phyloP scores from a whole-genome alignment of 2,888 invertebrate species.

The Cetonia aurata region DNA sequence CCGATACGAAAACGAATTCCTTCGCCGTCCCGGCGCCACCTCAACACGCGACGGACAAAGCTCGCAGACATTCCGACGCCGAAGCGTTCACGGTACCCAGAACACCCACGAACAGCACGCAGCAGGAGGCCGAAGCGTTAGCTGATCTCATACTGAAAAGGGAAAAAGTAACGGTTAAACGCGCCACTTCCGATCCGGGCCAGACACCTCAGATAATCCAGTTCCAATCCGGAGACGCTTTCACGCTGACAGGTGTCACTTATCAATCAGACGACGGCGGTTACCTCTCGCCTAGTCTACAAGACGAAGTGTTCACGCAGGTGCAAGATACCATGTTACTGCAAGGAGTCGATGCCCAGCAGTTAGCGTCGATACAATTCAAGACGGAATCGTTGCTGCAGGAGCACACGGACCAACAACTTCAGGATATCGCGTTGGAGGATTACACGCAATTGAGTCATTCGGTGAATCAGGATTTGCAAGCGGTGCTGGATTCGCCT shows the following conservation, averaged over 20 bases:
- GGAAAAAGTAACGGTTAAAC: conserved; percentile 78
- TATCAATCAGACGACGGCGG: conserved; percentile 73
- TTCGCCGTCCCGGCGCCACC: conserved; percentile 73
- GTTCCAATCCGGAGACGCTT: conserved; percentile 73
- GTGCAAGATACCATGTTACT: conserved; percentile 79
- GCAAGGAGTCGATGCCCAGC: conserved; percentile 76
- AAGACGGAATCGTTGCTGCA: conserved; percentile 70
- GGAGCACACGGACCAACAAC: conserved; percentile 74
- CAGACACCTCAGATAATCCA: conserved; percentile 70
- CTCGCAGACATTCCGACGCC: conserved; percentile 72
- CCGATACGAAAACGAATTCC: conserved; percentile 65
- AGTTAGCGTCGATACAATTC: conserved; percentile 67
- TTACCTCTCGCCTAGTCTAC: conserved; percentile 75
- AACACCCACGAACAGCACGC: conserved; percentile 66
- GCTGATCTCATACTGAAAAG: conserved; percentile 83
- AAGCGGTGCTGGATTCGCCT: conserved; percentile 83
- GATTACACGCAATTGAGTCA: conserved; percentile 71
- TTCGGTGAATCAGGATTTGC: conserved; percentile 78
- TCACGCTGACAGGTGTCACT: conserved; percentile 73
- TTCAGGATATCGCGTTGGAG: conserved; percentile 75
- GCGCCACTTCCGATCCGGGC: conserved; percentile 81
- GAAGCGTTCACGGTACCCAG: conserved; percentile 69
- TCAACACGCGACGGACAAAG: conserved; percentile 65
- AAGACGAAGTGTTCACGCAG: conserved; percentile 83
- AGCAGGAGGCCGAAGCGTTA: conserved; percentile 81